Base-by-base conservation (phyloP, 2,888 invertebrate genomes). In the Hanleya hanleyi region DNA sequence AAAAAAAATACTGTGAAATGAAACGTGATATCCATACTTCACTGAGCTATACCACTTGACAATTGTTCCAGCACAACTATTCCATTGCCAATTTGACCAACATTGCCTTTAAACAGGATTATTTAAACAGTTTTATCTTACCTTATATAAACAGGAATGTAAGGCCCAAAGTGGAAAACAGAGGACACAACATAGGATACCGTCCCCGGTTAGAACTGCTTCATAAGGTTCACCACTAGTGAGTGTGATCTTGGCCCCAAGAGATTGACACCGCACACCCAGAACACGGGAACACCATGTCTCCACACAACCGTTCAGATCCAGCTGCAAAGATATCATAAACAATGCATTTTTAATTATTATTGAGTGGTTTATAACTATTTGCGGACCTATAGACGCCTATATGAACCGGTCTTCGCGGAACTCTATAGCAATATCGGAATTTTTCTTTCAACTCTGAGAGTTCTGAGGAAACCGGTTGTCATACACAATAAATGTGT, bases 231-330 rank as follows among this genome's bases (percentile, higher is more conserved):
- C 84, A 0, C 83, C 84, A 62, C 84, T 84, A 6, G 86, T 86
- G 29, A 86, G 76, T 33, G 82, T 76, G 22, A 86, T 65, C 67
- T 80, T 81, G n/a, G 83, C 84, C 15, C 84, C 84, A n/a, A 77
- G 71, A 9, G 81, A 83, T 33, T 78, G 57, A 70, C 86, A 84
- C 1, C 78, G 71, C 29, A 80, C 79, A 64, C 79, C 73, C 7
- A 84, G 73, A 6, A 81, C 81, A 32, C 78, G 70, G 1, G 72
- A 65, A 65, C 84, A 84, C 86, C 86, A 86, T 18, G 76, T 66
- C 70, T 83, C 80, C 1, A 86, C 82, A 69, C 83, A 81, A 0
- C 73, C 76, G 57, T 83, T 84, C 32, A 85, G 66, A 69, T 83
- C 75, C 7, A 85, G 77, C 85, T 85, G 73, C 7, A 73, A 67